Evolutionary conservation across 2,888 invertebrate species (phyloP).

Genomic region (Melanchra persicariae): DNA sequence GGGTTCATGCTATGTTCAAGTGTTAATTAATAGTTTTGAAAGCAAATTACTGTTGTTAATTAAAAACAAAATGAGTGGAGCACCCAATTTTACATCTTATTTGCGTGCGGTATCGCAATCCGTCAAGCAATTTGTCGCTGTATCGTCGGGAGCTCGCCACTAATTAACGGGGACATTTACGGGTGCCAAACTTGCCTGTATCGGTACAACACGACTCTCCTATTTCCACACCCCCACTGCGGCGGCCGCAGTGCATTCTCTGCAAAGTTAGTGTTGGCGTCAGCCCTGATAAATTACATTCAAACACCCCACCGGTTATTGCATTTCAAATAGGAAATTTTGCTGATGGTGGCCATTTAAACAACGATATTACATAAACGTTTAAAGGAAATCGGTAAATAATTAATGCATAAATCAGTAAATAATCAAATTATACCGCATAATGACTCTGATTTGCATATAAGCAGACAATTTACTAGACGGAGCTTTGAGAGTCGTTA

Average conservation of each 20-base stretch:
- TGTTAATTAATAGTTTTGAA: neutral
- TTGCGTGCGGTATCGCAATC: slow-evolving; percentile 79
- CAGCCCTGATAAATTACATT: slow-evolving; percentile 65
- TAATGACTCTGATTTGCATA: slow-evolving; percentile 66
- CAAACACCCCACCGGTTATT: slow-evolving; percentile 50
- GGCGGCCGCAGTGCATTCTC: slow-evolving; percentile 67
- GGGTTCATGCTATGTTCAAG: neutral
- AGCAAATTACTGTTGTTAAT: slow-evolving; percentile 22
- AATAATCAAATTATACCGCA: slow-evolving; percentile 58
- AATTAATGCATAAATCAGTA: slow-evolving; percentile 47
- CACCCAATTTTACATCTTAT: slow-evolving; percentile 69
- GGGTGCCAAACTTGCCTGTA: slow-evolving; percentile 83
- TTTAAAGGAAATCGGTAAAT: slow-evolving; percentile 36
- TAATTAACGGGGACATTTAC: slow-evolving; percentile 87
- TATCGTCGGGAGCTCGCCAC: slow-evolving; percentile 82
- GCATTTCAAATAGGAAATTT: slow-evolving; percentile 48
- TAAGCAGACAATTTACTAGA: slow-evolving; percentile 61
- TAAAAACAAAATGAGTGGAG: slow-evolving; percentile 23
- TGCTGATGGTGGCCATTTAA: slow-evolving; percentile 37
- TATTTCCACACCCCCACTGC: slow-evolving; percentile 66
- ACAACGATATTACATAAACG: slow-evolving; percentile 34
- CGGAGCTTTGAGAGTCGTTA: slow-evolving; percentile 72
- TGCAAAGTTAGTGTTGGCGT: slow-evolving; percentile 68
- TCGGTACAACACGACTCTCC: slow-evolving; percentile 72
- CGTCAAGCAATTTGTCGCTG: slow-evolving; percentile 83